Evolutionary conservation across 2,797 vertebrate genomes (phyloP).

Genomic region (Argyrosomus regius): DNA sequence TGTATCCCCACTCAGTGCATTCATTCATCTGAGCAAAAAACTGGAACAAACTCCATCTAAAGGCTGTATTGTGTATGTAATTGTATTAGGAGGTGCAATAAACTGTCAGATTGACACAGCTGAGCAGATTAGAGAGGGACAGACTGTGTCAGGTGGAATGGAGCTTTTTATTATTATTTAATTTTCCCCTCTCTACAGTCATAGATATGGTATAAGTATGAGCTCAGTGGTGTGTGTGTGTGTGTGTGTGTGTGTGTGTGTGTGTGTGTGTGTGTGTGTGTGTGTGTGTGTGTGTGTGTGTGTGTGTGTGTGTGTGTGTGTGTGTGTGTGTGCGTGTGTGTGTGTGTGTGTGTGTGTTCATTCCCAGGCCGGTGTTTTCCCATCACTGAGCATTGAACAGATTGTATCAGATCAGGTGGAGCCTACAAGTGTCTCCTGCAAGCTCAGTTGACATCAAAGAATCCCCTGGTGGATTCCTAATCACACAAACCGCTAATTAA

Average conservation of each 20-base stretch:
- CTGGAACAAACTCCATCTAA: slow-evolving; percentile 1
- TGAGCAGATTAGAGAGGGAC: slow-evolving; percentile 13
- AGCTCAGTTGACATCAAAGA: slow-evolving; percentile 40
- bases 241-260: slow-evolving; percentile 11
- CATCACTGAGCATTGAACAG: slow-evolving; percentile 19
- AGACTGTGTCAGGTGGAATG: not conserved
- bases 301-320: slow-evolving; percentile 17
- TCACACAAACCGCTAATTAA: slow-evolving; percentile 52
- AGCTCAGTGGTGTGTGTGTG: not conserved
- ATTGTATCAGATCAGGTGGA: slow-evolving; percentile 42
- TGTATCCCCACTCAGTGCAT: slow-evolving; percentile 1
- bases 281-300: slow-evolving; percentile 10
- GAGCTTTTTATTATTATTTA: not conserved
- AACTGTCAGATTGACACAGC: slow-evolving; percentile 3
- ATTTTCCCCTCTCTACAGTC: not conserved
- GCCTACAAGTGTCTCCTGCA: slow-evolving; percentile 31
- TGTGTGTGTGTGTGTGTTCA: slow-evolving; percentile 6
- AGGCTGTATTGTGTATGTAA: slow-evolving; percentile 26
- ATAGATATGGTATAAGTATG: not conserved
- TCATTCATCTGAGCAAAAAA: slow-evolving; percentile 14
- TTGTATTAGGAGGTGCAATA: slow-evolving; percentile 21
- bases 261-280: slow-evolving; percentile 9
- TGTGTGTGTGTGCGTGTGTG: not conserved
- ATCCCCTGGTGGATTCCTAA: slow-evolving; percentile 29
- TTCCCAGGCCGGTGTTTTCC: not conserved